Evolutionary conservation across 2,888 invertebrate genomes (phyloP), one percentile per base, ranked within the genome.

Genomic region (Ametastegia equiseti): DNA sequence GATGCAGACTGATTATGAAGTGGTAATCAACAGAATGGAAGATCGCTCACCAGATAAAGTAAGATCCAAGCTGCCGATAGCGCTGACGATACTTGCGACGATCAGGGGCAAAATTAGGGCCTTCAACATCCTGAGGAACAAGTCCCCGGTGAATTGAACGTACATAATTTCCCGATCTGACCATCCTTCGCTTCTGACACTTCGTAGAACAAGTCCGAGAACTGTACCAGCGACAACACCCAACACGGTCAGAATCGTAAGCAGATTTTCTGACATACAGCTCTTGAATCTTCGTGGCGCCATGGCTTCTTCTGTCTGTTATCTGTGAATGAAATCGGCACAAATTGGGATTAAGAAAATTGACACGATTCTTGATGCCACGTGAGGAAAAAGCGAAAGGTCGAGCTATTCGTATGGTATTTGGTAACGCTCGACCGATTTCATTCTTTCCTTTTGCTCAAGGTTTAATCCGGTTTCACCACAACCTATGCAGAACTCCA

Each of bases 51-150:
- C 95, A 19, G 95, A 95, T 47, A 96, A 92, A 57, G 93, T 93
- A 33, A 95, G 93, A 90, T 96, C 96, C 85, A 96, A 92, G 67
- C 94, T 94, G 15, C 95, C 95, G 83, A 96, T 94, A 23, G 96
- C 96, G 3, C 95, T 94, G 69, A 96, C 93, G 83, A 96, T 93
- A 15, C 94, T 94, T 1, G 94, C 93, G n/a, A 95, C 92, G 82
- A 96, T 95, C 83, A 96, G 93, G 1, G 96, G 96, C 73, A 96
- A 91, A 86, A 96, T 96, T 81, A 96, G 92, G 82, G 94, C 94
- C 90, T 96, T 96, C 80, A 96, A 92, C 95, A 96, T 96, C 83
- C 95, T 92, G 84, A 96, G 93, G 87, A 96, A 95, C 71, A 96
- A 91, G 88, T 96, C 95, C 36, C 96, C 96, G 1, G 94, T 92